These are phyloP conservation scores for Saccostrea cuccullata DNA, from an alignment of 1,140 invertebrate species.

Conservation along the genomic window DNA sequence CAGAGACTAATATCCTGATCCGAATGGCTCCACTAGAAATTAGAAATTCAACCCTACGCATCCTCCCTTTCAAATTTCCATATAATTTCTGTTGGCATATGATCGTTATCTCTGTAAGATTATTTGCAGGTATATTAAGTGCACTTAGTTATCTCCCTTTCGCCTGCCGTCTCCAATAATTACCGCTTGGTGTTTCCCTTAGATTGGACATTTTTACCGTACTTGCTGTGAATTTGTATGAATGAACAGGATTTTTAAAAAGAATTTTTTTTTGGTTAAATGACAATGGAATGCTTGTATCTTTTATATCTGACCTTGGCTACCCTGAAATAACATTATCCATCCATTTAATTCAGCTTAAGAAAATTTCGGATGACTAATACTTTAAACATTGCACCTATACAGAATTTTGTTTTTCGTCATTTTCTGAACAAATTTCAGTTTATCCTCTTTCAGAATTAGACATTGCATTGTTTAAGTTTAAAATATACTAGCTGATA, in stretches of 20 bases:
- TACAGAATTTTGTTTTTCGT: not conserved
- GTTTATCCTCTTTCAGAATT: not conserved
- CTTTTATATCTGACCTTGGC: not conserved
- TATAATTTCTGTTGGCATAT: constrained; percentile 19
- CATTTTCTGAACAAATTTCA: too few relatives aligned
- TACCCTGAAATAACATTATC: not conserved
- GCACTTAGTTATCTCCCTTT: constrained; percentile 22
- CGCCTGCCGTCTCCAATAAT: not conserved
- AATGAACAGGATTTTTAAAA: not conserved
- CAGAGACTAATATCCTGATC: constrained; percentile 30
- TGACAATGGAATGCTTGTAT: constrained; percentile 3
- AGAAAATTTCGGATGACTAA: constrained; percentile 8
- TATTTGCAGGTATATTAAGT: constrained; percentile 36
- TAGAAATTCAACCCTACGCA: constrained; percentile 29
- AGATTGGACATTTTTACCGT: not conserved
- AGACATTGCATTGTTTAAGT: not conserved
- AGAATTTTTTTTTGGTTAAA: not conserved
- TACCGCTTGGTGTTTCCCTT: not conserved
- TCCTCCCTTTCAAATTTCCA: constrained; percentile 31
- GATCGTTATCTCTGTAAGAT: constrained; percentile 21
- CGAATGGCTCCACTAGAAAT: constrained; percentile 25
- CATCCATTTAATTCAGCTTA: constrained; percentile 5
- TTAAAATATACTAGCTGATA: not conserved
- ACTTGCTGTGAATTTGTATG: not conserved
- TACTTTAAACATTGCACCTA: not conserved